Evolutionary conservation across 1,140 invertebrate species (phyloP).

Genomic region (Camponotus floridanus): DNA sequence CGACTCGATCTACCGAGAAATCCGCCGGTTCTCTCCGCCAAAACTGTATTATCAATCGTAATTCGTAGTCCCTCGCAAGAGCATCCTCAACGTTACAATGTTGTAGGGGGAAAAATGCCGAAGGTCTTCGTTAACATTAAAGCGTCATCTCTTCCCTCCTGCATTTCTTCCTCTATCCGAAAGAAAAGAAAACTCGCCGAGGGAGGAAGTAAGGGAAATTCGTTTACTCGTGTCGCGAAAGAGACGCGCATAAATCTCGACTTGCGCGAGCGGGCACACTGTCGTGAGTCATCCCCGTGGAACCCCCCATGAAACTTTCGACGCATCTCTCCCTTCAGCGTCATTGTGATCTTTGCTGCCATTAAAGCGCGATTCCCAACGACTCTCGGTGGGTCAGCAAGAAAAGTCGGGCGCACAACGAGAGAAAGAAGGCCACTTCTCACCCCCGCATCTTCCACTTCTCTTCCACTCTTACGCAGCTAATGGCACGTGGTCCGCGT

Average conservation of each 20-base stretch:
- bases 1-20: slow-evolving; percentile 15
- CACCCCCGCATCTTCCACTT: slow-evolving; percentile 27
- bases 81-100: slow-evolving; percentile 7
- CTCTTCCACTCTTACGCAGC: slow-evolving; percentile 49
- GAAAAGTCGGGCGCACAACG: slow-evolving; percentile 47
- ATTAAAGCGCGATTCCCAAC: slow-evolving; percentile 76
- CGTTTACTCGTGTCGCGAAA: slow-evolving; percentile 68
- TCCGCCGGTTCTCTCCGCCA: slow-evolving; percentile 48
- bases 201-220: slow-evolving; percentile 69
- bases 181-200: slow-evolving; percentile 13
- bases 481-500: slow-evolving; percentile 66
- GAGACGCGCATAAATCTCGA: slow-evolving; percentile 75
- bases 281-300: slow-evolving; percentile 73
- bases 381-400: slow-evolving; percentile 63
- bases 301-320: slow-evolving; percentile 72
- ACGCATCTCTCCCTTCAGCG: slow-evolving; percentile 47
- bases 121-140: slow-evolving; percentile 66
- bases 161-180: background rate
- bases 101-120: slow-evolving; percentile 10
- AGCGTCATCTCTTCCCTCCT: slow-evolving; percentile 5
- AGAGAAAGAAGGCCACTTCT: slow-evolving; percentile 42
- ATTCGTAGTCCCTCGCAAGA: slow-evolving; percentile 47
- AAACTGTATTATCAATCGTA: slow-evolving; percentile 67
- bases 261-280: slow-evolving; percentile 39
- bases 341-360: slow-evolving; percentile 64